A percentile compares a stretch with the other conserved stretches of the same genome.
Evolutionary conservation across 2,113 vertebrate genomes (phyloP).

Genomic region (Eulacestoma nigropectus): DNA sequence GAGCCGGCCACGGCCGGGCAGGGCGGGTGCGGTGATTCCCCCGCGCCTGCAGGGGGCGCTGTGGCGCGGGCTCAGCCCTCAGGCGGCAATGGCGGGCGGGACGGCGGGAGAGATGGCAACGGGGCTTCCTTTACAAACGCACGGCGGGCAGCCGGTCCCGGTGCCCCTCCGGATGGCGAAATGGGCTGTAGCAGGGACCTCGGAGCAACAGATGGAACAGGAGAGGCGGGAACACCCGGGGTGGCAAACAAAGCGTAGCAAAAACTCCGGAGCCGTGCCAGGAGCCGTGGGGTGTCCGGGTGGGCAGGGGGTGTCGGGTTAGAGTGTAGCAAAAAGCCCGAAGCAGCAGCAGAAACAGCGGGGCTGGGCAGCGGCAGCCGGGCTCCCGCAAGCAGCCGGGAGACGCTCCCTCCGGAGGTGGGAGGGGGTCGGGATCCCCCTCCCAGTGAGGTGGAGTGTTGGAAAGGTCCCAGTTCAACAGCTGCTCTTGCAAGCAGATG

Average conservation of each 20-base stretch:
- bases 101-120: not conserved
- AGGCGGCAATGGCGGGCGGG: not conserved
- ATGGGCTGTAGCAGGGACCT: not conserved
- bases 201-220: not conserved
- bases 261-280: not conserved
- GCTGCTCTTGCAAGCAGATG: not conserved
- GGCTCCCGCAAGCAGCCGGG: not conserved
- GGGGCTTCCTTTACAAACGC: too few species aligned
- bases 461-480: not conserved
- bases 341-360: not conserved
- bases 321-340: not conserved
- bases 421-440: not conserved
- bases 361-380: not conserved
- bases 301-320: rapidly evolving
- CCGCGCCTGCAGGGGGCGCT: not conserved
- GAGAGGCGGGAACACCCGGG: too few species aligned
- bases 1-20: too few species aligned
- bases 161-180: rapidly evolving
- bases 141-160: not conserved
- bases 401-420: too few species aligned
- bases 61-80: not conserved
- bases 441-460: too few species aligned
- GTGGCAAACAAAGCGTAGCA: too few species aligned
- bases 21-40: too few species aligned
- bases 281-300: too few species aligned